These are phyloP conservation scores for Marronus borbonicus DNA, from an alignment of 2,888 invertebrate species.

Conservation along the genomic window DNA sequence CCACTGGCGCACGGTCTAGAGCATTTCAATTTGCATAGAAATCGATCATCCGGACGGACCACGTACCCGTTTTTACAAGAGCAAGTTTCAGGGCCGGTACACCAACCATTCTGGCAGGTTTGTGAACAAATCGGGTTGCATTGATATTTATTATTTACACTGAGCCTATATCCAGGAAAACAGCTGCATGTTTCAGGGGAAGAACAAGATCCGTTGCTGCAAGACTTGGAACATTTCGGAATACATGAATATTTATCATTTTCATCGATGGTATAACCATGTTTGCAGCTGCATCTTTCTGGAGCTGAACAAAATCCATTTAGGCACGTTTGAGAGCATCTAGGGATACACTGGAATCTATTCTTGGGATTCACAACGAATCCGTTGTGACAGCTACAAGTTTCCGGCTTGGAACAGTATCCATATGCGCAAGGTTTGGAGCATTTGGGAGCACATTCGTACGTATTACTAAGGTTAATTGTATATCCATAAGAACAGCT, in stretches of 20 bases:
- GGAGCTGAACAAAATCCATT: conserved; percentile 62
- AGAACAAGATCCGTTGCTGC: conserved; percentile 64
- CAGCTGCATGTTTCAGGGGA: conserved; percentile 67
- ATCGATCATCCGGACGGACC: conserved; percentile 40
- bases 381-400: conserved; percentile 52
- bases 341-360: conserved; percentile 55
- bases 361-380: conserved; percentile 48
- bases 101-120: conserved; percentile 57
- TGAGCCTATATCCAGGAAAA: conserved; percentile 54
- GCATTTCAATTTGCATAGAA: conserved; percentile 65
- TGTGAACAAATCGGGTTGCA: conserved; percentile 54
- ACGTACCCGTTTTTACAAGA: conserved; percentile 46
- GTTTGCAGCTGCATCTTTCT: conserved; percentile 59
- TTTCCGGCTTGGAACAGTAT: conserved; percentile 62
- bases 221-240: conserved; percentile 59
- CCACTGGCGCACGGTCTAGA: conserved; percentile 64
- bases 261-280: conserved; percentile 54
- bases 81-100: conserved; percentile 62
- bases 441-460: conserved; percentile 70
- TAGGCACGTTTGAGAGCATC: conserved; percentile 58
- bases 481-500: conserved; percentile 56
- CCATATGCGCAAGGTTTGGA: conserved; percentile 68
- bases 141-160: conserved; percentile 47
- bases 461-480: not conserved
- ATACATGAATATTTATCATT: conserved; percentile 48